These are phyloP conservation scores for Oreortyx pictus DNA, from an alignment of 2,797 vertebrate species.

Conservation along the genomic window DNA sequence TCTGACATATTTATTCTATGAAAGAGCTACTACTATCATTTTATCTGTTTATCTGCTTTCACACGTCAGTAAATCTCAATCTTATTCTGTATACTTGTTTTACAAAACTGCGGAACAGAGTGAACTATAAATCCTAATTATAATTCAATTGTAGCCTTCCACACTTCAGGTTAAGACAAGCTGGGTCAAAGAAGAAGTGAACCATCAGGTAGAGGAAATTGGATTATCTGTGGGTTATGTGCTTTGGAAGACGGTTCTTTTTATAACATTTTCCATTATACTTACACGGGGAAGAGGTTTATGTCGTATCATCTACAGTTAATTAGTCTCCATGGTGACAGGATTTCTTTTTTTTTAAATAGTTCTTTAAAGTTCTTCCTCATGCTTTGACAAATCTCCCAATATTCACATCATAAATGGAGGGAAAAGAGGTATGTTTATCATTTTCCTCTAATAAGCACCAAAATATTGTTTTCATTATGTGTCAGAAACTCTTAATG, in stretches of 20 bases:
- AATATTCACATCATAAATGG: background rate
- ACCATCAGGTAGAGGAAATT: background rate
- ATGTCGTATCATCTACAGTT: background rate
- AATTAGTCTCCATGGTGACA: background rate
- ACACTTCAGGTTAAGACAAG: background rate
- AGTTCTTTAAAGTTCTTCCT: background rate
- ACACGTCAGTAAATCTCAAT: background rate
- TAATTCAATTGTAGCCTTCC: background rate
- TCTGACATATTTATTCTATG: background rate
- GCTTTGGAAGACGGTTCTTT: background rate
- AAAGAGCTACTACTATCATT: background rate
- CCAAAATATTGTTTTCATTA: background rate
- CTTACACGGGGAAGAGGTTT: background rate
- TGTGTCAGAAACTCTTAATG: conserved; percentile 27
- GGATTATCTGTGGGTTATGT: background rate
- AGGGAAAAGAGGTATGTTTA: background rate
- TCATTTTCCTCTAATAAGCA: background rate
- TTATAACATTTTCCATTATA: background rate
- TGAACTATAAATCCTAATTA: conserved; percentile 13
- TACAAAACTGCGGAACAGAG: background rate
- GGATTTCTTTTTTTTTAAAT: accelerated
- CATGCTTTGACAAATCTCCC: background rate
- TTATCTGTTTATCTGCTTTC: background rate
- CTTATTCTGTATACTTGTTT: background rate
- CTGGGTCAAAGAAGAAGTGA: background rate